Evolutionary conservation across 2,888 invertebrate species (phyloP), one percentile per base, ranked within the genome.

Genomic region (Galerucella pusilla): DNA sequence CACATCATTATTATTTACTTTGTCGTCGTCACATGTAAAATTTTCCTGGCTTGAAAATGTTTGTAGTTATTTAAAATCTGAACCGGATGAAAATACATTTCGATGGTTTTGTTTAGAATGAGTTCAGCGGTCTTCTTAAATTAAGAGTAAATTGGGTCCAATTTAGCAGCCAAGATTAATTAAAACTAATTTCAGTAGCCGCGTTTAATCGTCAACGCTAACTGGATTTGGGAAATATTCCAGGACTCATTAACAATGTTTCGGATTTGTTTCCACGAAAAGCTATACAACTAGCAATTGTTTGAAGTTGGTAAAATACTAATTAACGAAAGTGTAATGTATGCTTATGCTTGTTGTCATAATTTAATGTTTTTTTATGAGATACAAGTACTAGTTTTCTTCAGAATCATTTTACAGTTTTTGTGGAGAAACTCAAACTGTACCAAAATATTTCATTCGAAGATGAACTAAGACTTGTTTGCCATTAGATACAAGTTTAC

Each of bases 81-180:
- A 49, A 14, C 14, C 14, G 49, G 49, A 49, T 46, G 3, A 10
- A 46, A 46, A 46, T 12, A 46, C 46, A 12, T 49, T 49, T 11
- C 49, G 3, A 49, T 49, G 14, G 49, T 49, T 49, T 57, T 57
- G 16, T 57, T 54, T 57, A 20, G 20, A 20, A 57, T 20, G 57
- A 57, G 57, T 57, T 57, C n/a, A 20, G 57, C 16, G 20, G 16
- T 57, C 2, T 10, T 57, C 2, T 10, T 9, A 7, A 57, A 16
- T 57, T 57, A 20, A 1, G 2, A n/a, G 57, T 16, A 57, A 20
- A 57, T 57, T 20, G 20, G 57, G 20, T 57, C 57, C 10, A 57
- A 57, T 57, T 57, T 57, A 54, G 16, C 57, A 57, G 11, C 10
- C 57, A 57, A 57, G 57, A 57, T 57, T 57, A 57, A 57, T 57